These are phyloP conservation scores for Actinopyga echinites DNA, from an alignment of 53 echinoderm and acorn worm species.

Conservation along the genomic window DNA sequence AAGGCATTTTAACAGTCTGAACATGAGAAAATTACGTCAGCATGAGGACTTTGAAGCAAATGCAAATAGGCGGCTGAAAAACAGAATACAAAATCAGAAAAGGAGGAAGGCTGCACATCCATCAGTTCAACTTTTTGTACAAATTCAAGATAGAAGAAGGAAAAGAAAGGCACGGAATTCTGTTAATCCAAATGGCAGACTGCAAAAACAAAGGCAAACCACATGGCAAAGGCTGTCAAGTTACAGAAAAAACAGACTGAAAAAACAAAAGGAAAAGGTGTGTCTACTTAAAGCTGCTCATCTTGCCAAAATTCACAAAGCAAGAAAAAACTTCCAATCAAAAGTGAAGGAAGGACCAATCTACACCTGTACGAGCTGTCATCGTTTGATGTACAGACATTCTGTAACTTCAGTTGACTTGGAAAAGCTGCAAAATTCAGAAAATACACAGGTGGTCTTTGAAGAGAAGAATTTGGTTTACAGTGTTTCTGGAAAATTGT, in stretches of 20 bases:
- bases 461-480: neutral
- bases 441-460: neutral
- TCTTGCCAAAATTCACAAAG: neutral
- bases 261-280: neutral
- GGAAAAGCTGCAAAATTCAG: neutral
- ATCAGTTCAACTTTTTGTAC: too few relatives aligned
- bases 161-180: too few relatives aligned
- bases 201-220: too few relatives aligned
- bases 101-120: neutral
- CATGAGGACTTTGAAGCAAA: neutral
- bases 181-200: too few relatives aligned
- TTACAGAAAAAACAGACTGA: neutral
- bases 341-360: constrained; percentile 21
- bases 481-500: constrained; percentile 1
- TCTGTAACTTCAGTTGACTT: constrained; percentile 11
- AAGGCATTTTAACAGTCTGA: neutral
- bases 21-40: neutral
- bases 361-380: constrained; percentile 41
- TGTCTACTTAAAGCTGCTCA: neutral
- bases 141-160: too few relatives aligned
- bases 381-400: constrained; percentile 29
- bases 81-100: neutral
- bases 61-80: constrained; percentile 3
- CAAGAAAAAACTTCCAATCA: neutral
- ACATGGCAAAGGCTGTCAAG: too few relatives aligned